Evolutionary conservation across 2,888 invertebrate genomes (phyloP).

Genomic region (Yponomeuta sedellus): DNA sequence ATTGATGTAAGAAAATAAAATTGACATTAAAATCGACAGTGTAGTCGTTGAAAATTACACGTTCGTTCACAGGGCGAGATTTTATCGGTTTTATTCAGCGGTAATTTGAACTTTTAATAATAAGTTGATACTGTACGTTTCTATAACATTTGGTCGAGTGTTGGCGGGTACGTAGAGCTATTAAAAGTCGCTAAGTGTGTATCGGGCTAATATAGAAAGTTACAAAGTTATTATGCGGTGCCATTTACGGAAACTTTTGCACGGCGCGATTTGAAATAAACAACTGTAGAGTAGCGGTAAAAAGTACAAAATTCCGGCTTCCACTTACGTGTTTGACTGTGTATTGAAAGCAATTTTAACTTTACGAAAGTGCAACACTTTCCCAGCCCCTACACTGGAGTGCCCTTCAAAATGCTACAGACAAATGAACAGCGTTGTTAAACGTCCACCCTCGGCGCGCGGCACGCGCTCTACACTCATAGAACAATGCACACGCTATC

Average conservation of each 20-base stretch:
- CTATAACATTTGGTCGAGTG: constrained; percentile 31
- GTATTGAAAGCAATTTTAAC: constrained; percentile 61
- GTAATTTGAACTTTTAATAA: constrained; percentile 70
- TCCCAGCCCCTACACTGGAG: constrained; percentile 57
- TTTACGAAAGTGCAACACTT: constrained; percentile 73
- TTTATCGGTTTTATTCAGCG: constrained; percentile 56
- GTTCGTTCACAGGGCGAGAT: constrained; percentile 54
- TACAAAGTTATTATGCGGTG: constrained; percentile 48
- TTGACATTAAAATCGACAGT: too few species aligned
- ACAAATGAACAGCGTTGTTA: constrained; percentile 69
- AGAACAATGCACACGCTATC: constrained; percentile 12
- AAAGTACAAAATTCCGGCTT: constrained; percentile 23
- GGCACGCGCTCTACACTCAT: constrained; percentile 49
- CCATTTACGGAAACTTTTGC: constrained; percentile 15
- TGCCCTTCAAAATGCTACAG: constrained; percentile 61
- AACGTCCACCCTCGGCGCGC: constrained; percentile 38
- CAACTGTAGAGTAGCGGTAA: not conserved
- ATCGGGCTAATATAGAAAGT: constrained; percentile 42
- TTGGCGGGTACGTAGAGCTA: too few species aligned
- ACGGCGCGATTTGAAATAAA: not conserved
- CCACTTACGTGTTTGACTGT: constrained; percentile 17
- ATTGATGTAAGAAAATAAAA: too few species aligned
- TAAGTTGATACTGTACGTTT: constrained; percentile 29
- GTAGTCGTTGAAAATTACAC: constrained; percentile 51
- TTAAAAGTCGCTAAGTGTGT: constrained; percentile 6